Evolutionary conservation across 2,888 invertebrate species (phyloP).

Genomic region (Phania funesta): DNA sequence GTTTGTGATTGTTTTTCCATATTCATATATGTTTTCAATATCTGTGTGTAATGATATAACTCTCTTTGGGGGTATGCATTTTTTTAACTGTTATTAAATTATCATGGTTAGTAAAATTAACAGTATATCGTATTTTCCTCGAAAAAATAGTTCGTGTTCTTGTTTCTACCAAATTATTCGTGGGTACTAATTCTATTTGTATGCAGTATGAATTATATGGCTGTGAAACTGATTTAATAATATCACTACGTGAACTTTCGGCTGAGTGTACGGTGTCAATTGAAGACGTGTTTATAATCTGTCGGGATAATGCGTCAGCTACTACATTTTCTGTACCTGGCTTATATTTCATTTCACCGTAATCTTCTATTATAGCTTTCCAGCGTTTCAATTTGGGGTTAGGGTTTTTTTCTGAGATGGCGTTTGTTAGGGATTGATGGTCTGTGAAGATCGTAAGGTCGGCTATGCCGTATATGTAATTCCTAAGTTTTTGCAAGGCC

Average conservation of each 20-base stretch:
- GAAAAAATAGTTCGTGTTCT: slow-evolving; percentile 49
- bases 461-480: slow-evolving; percentile 74
- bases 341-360: slow-evolving; percentile 41
- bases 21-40: background rate
- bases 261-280: slow-evolving; percentile 13
- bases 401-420: slow-evolving; percentile 54
- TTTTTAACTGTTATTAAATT: slow-evolving; percentile 20
- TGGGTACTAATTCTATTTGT: slow-evolving; percentile 14
- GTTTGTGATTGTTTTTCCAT: background rate
- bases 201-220: slow-evolving; percentile 4
- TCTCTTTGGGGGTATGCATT: background rate
- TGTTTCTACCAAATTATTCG: background rate
- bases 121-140: slow-evolving; percentile 29
- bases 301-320: slow-evolving; percentile 39
- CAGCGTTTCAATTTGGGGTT: slow-evolving; percentile 46
- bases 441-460: slow-evolving; percentile 48
- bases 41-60: background rate
- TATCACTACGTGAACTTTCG: slow-evolving; percentile 12
- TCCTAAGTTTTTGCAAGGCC: slow-evolving; percentile 75
- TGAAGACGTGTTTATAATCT: slow-evolving; percentile 17
- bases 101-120: slow-evolving; percentile 19
- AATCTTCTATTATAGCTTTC: slow-evolving; percentile 43
- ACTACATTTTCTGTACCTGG: slow-evolving; percentile 43
- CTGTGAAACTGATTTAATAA: slow-evolving; percentile 3
- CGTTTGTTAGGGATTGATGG: slow-evolving; percentile 56